phyloP scores from a whole-genome alignment of 2,113 vertebrate genomes.

The Leptobrachium ailaonicum region DNA sequence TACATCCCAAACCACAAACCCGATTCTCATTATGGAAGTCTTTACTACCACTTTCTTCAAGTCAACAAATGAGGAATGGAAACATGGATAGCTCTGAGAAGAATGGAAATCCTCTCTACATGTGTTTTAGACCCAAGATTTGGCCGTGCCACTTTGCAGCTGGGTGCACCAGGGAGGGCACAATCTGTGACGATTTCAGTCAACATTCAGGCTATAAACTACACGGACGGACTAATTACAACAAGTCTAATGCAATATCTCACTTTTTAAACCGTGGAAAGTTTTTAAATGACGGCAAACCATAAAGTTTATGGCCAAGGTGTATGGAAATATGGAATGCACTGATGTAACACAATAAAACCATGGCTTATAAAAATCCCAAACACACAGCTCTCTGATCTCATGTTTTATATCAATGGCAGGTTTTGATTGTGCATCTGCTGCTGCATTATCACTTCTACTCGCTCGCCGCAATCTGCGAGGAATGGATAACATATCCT shows the following conservation, averaged over 20 bases:
- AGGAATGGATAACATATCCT: too few species aligned
- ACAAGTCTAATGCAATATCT: not conserved
- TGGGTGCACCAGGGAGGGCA: not conserved
- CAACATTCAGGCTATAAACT: not conserved
- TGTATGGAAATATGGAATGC: not conserved
- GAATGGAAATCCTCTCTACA: conserved; percentile 20
- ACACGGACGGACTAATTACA: not conserved
- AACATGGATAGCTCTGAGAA: conserved; percentile 21
- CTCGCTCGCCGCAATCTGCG: too few species aligned
- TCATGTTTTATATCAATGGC: too few species aligned
- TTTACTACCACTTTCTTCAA: conserved; percentile 50
- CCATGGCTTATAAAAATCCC: too few species aligned
- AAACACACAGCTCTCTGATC: too few species aligned
- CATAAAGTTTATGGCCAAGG: not conserved
- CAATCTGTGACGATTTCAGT: not conserved
- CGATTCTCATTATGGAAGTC: conserved; percentile 49
- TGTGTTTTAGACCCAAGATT: conserved; percentile 3
- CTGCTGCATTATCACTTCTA: too few species aligned
- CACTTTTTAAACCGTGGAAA: not conserved
- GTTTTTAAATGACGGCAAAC: not conserved
- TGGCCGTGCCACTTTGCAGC: not conserved
- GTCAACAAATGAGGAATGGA: conserved; percentile 47
- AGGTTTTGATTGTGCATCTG: too few species aligned
- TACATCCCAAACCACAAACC: conserved; percentile 48
- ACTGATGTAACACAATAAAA: not conserved